Evolutionary conservation across 2,113 vertebrate genomes (phyloP).

Genomic region (Centropus unirufus): DNA sequence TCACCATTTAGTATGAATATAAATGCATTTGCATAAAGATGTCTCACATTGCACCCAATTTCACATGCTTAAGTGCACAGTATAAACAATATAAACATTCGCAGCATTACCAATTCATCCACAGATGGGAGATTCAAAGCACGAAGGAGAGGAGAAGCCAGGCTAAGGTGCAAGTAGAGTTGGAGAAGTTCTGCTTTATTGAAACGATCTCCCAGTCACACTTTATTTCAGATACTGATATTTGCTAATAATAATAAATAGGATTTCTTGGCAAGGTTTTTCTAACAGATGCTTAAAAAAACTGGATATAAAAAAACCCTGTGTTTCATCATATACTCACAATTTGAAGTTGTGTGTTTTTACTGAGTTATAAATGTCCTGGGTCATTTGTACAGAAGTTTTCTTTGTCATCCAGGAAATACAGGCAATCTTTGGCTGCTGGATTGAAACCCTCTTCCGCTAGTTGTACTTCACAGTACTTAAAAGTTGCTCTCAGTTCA

Average conservation of each 20-base stretch:
- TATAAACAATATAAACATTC: not conserved
- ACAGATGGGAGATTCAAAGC: not conserved
- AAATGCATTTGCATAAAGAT: not conserved
- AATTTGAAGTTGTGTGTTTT: constrained; percentile 49
- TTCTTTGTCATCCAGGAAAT: constrained; percentile 81
- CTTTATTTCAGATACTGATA: not conserved
- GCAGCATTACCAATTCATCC: not conserved
- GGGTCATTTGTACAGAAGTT: constrained; percentile 79
- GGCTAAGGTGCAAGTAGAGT: not conserved
- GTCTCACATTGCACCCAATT: not conserved
- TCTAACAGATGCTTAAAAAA: not conserved
- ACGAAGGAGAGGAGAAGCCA: not conserved
- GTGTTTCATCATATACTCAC: not conserved
- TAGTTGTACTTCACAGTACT: constrained; percentile 84
- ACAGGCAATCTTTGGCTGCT: constrained; percentile 71
- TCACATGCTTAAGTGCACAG: not conserved
- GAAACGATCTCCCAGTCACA: not conserved
- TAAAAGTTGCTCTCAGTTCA: constrained; percentile 84
- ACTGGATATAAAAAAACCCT: too few species aligned
- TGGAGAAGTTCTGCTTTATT: not conserved
- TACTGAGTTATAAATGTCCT: constrained; percentile 79
- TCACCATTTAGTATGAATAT: not conserved
- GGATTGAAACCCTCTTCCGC: constrained; percentile 84
- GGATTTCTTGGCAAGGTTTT: not conserved
- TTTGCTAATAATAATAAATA: not conserved